These are phyloP conservation scores for Ganaspis brasiliensis DNA, from an alignment of 2,888 invertebrate genomes.

Conservation along the genomic window DNA sequence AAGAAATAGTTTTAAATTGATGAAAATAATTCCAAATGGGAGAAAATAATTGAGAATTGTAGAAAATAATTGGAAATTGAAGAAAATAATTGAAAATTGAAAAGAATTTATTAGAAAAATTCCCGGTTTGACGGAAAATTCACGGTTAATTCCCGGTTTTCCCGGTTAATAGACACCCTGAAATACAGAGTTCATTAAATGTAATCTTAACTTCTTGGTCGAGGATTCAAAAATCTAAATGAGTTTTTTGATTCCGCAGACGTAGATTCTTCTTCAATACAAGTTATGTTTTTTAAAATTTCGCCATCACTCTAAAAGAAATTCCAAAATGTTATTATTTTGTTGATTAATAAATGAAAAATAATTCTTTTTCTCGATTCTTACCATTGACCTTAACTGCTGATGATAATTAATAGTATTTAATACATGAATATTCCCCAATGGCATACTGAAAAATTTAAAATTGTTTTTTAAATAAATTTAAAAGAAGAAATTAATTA, in stretches of 20 bases:
- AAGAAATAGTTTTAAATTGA: too few species aligned
- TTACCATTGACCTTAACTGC: slow-evolving; percentile 75
- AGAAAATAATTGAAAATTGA: too few species aligned
- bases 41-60: too few species aligned
- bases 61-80: too few species aligned
- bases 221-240: slow-evolving; percentile 60
- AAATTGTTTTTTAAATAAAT: not conserved
- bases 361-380: slow-evolving; percentile 23
- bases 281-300: slow-evolving; percentile 70
- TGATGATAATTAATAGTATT: slow-evolving; percentile 76
- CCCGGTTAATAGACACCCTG: too few species aligned
- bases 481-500: not conserved
- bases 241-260: slow-evolving; percentile 54
- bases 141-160: too few species aligned
- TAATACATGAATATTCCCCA: slow-evolving; percentile 75
- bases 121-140: too few species aligned
- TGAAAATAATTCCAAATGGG: too few species aligned
- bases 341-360: too few species aligned
- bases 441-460: slow-evolving; percentile 72
- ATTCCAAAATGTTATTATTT: too few species aligned
- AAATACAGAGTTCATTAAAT: slow-evolving; percentile 46
- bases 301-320: slow-evolving; percentile 74
- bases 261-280: slow-evolving; percentile 64
- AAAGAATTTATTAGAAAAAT: too few species aligned
- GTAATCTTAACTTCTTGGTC: slow-evolving; percentile 58